Base-by-base conservation (phyloP, 1,140 invertebrate species). In the Cyphomyrmex costatus region DNA sequence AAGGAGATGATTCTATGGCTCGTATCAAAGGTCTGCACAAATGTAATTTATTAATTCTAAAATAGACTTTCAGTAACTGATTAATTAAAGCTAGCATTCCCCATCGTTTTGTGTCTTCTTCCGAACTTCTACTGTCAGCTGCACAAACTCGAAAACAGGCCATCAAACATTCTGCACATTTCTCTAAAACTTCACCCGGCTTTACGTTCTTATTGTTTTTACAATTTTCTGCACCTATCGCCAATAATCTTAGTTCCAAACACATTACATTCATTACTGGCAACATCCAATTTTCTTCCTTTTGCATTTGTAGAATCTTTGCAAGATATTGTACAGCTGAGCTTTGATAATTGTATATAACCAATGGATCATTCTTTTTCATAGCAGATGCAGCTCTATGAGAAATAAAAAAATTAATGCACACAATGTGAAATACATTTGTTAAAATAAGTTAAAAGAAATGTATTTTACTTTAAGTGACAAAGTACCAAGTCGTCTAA, bases 31-130 rank as follows among this genome's bases (percentile, higher is more conserved):
- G 99, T 95, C 99, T 99, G 94, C 99, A 99, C 46, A 99, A 95
- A 96, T 99, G 98, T 4, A 99, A 94, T 94, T 99, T 99, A 93
- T 99, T 99, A 53, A 99, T 99, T 88, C 97, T 96, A 93, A 99
- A 99, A 94, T 99, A 99, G 4, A 99, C 98, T 96, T 99, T 99
- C 80, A 99, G 98, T 14, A 99, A 95, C 94, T 99, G 99, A 95
- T 99, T 99, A 0, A 99, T 98, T 58, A 99, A 95, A 90, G 97
- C 97, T 90, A 99, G 95, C 98, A 99, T 99, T 86, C 99, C 99
- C 96, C 98, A 97, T 92, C 98, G 96, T 95, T 99, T 99, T 0
- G 98, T 98, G 70, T 98, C 97, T 86, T 98, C 97, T 89, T 98
- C 97, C 0, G 98, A 97, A 27, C 94, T 95, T 8, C 96, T 94